Evolutionary conservation across 2,888 invertebrate genomes (phyloP), one percentile per base, ranked within the genome.

Genomic region (Camptogramma bilineatum): DNA sequence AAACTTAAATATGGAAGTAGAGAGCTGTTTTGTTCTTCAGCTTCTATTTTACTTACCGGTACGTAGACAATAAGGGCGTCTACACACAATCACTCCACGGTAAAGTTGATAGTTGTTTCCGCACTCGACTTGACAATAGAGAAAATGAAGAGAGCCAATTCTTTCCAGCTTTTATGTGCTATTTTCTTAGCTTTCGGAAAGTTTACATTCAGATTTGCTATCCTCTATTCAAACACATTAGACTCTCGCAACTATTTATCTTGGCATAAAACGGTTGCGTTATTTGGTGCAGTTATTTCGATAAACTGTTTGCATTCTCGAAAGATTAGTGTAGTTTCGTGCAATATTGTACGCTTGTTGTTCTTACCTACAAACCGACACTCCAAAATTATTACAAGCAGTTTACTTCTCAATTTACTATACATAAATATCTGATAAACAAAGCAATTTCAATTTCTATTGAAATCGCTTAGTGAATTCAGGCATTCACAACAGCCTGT

Each of bases 61-160:
- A 79, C 75, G 84, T 86, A 90, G 86, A 91, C 90, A 91, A 89
- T 90, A 87, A 86, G 85, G 82, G 85, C 86, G 89, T 87, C 86
- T 88, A 85, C 88, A 85, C 87, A 88, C 88, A 90, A 90, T 89
- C 91, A 88, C 82, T 81, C 80, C 81, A 82, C 88, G 83, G 82
- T 85, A 85, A 87, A 90, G 80, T 91, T 88, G 89, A 90, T 90
- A 91, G 90, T 91, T 90, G 85, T 84, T 87, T 83, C 84, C 81
- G 86, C 83, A 88, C 90, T 91, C 89, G 87, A 87, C 86, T 88
- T 86, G 85, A 93, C 91, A 92, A 92, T 91, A 82, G 90, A 85
- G 85, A 88, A 88, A 91, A 93, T 91, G 90, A 90, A 86, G 86
- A 89, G 77, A 86, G 87, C 88, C 90, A 90, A 89, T 90, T 90